phyloP scores from a whole-genome alignment of 1,140 invertebrate species.

The Chrysomallon squamiferum region DNA sequence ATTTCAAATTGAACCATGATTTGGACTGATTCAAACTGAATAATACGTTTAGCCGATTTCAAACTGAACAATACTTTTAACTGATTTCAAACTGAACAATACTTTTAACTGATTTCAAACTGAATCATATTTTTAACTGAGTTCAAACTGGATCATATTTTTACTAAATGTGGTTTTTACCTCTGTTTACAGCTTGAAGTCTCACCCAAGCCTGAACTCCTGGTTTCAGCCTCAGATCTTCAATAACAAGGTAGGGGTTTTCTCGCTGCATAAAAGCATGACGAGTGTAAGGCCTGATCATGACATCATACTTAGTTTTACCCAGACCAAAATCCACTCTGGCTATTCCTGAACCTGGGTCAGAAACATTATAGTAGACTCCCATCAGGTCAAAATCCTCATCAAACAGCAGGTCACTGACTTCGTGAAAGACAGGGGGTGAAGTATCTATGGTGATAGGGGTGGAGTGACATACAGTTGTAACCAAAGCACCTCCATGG shows the following conservation, averaged over 20 bases:
- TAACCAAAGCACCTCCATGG: constrained; percentile 40
- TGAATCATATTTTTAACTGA: too few species aligned
- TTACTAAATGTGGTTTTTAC: too few species aligned
- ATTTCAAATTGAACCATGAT: too few species aligned
- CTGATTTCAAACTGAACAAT: too few species aligned
- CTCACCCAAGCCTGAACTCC: constrained; percentile 41
- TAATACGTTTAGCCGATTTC: too few species aligned
- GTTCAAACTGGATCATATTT: too few species aligned
- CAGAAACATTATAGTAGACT: constrained; percentile 35
- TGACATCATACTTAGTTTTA: constrained; percentile 42
- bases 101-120: too few species aligned
- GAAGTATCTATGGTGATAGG: constrained; percentile 46
- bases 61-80: too few species aligned
- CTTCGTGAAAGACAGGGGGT: constrained; percentile 28
- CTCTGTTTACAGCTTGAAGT: constrained; percentile 33
- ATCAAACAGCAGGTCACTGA: constrained; percentile 37
- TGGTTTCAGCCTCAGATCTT: constrained; percentile 29
- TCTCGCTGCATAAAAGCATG: constrained; percentile 23
- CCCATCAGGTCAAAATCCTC: constrained; percentile 41
- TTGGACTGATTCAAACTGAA: too few species aligned
- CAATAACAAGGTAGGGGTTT: constrained; percentile 29
- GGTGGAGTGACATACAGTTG: constrained; percentile 40
- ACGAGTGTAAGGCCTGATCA: constrained; percentile 28
- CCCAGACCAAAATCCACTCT: constrained; percentile 42
- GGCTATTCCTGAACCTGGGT: constrained; percentile 27